Percentiles rank a stretch among this genome's conserved stretches.
These are phyloP conservation scores for Chrysogorgia sp. DNA, from an alignment of 92 coral and sea anemone species.

Conservation along the genomic window DNA sequence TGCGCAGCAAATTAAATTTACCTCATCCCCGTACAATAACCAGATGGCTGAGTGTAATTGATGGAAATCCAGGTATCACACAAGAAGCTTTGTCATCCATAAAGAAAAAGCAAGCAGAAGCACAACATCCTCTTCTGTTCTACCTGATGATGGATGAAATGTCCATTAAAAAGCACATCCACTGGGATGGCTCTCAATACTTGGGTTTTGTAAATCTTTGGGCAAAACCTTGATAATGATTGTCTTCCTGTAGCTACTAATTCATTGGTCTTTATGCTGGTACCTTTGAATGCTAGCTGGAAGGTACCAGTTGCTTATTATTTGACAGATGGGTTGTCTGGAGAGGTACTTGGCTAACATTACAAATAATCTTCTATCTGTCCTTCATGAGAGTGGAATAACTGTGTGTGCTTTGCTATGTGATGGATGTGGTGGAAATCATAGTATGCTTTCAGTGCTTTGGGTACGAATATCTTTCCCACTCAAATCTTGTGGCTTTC, in stretches of 20 bases:
- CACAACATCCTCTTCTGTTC: conserved; percentile 28
- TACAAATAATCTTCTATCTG: conserved; percentile 2
- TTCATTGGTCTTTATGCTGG: conserved; percentile 18
- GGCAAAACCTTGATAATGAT: conserved; percentile 24
- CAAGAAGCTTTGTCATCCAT: conserved; percentile 19
- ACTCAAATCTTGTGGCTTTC: background rate
- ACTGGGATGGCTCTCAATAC: conserved; percentile 43
- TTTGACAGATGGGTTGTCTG: conserved; percentile 15
- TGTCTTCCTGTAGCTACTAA: conserved; percentile 30
- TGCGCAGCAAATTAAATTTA: conserved; percentile 11
- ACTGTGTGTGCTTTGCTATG: background rate
- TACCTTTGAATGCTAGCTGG: conserved; percentile 8
- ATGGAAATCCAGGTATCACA: conserved; percentile 37
- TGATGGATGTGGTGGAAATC: conserved; percentile 11
- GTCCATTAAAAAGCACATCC: conserved; percentile 34
- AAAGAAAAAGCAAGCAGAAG: conserved; percentile 24
- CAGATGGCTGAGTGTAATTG: no score
- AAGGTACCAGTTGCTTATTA: conserved; percentile 23
- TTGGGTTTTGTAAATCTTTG: conserved; percentile 40
- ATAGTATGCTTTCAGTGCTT: conserved; percentile 11
- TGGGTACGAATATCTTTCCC: conserved; percentile 20
- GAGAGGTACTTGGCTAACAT: conserved; percentile 18
- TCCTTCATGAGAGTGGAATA: no score
- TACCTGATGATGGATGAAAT: conserved; percentile 39
- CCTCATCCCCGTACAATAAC: no score